Conservation (phyloP, 1,140 invertebrate genomes). For the Leptinotarsa defecta region DNA sequence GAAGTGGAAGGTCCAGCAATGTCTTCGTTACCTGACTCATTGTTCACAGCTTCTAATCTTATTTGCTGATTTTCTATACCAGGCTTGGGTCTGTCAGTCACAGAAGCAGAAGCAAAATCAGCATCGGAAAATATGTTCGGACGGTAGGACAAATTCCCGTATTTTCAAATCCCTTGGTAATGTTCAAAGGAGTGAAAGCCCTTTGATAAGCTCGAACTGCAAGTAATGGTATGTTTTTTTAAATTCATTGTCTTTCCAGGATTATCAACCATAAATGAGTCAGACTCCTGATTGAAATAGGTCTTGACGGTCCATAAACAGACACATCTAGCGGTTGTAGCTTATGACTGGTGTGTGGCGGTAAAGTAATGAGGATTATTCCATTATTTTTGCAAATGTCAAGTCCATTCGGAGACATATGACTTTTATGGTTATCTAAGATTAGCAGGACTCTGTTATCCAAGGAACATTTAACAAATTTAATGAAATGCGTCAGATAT, state of each 20-base stretch:
- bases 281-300: conserved; percentile 27
- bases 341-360: conserved; percentile 53
- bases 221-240: conserved; percentile 26
- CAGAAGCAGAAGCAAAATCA: too few relatives aligned
- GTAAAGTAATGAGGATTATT: conserved; percentile 55
- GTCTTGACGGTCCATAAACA: conserved; percentile 22
- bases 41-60: neutral
- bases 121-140: too few relatives aligned
- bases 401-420: too few relatives aligned
- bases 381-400: too few relatives aligned
- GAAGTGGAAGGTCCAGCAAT: too few relatives aligned
- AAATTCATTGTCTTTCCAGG: conserved; percentile 39
- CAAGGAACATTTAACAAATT: conserved; percentile 42
- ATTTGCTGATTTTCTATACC: neutral
- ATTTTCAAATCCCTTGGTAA: too few relatives aligned
- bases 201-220: too few relatives aligned
- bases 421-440: conserved; percentile 53
- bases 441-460: conserved; percentile 44
- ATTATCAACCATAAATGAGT: conserved; percentile 36
- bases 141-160: too few relatives aligned
- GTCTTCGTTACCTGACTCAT: too few relatives aligned
- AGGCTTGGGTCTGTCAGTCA: too few relatives aligned
- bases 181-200: too few relatives aligned
- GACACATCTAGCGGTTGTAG: conserved; percentile 53
- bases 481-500: conserved; percentile 53